These are phyloP conservation scores for Charina bottae DNA, from an alignment of 2,113 vertebrate species.

Conservation along the genomic window DNA sequence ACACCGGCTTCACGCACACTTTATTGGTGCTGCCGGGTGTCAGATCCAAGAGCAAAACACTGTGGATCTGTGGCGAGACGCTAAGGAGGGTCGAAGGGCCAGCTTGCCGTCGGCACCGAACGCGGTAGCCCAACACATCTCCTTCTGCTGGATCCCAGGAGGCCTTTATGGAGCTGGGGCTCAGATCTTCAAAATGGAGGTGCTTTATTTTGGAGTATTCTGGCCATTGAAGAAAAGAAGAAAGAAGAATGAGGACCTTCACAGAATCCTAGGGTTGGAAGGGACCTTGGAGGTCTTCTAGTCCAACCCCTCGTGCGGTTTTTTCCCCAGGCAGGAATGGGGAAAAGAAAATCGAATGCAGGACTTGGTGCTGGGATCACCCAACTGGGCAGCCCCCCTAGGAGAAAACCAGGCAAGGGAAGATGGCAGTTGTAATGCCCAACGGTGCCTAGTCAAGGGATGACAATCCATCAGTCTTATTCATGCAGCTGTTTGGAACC, in stretches of 20 bases:
- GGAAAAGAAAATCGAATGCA: background rate
- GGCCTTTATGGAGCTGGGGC: constrained; percentile 69
- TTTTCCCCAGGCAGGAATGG: too few species aligned
- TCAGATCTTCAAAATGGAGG: constrained; percentile 57
- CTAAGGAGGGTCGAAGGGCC: constrained; percentile 66
- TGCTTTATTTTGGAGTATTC: constrained; percentile 61
- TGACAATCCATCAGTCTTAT: background rate
- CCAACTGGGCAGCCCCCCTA: background rate
- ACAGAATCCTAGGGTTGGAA: too few species aligned
- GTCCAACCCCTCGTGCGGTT: too few species aligned
- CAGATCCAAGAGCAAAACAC: constrained; percentile 76
- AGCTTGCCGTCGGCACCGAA: constrained; percentile 78
- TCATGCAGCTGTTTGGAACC: background rate
- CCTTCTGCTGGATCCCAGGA: constrained; percentile 76
- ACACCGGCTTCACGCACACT: constrained; percentile 85
- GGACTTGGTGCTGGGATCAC: background rate
- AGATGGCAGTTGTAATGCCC: background rate
- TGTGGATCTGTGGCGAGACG: constrained; percentile 72
- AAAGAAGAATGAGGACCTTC: background rate
- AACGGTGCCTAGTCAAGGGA: background rate
- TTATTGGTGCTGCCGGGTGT: constrained; percentile 60
- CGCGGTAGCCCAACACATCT: constrained; percentile 80
- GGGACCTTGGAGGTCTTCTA: too few species aligned
- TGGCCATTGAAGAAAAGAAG: constrained; percentile 47
- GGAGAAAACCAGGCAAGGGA: background rate